These are phyloP conservation scores for Morpho helenor DNA, from an alignment of 2,888 invertebrate genomes.

Conservation along the genomic window DNA sequence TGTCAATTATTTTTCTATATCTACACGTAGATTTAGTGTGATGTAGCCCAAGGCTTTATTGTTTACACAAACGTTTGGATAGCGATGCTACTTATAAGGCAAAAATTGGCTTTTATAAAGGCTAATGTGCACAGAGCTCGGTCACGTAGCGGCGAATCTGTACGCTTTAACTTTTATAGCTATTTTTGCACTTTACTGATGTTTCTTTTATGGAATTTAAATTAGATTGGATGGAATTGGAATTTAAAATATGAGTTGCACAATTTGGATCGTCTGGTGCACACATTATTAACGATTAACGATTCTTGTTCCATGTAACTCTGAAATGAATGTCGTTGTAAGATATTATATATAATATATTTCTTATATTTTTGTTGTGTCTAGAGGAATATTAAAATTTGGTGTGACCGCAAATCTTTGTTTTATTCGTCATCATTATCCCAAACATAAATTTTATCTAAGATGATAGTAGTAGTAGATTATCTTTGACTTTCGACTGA, in stretches of 20 bases:
- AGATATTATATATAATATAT: conserved; percentile 12
- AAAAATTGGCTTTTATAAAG: not conserved
- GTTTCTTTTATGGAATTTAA: not conserved
- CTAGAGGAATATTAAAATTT: conserved; percentile 15
- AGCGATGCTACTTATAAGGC: not conserved
- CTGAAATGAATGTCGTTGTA: conserved; percentile 8
- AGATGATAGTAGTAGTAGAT: too few relatives aligned
- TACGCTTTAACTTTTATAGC: not conserved
- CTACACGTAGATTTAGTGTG: conserved; percentile 7
- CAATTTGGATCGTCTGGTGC: conserved; percentile 4
- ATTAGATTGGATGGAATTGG: not conserved
- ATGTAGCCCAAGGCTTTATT: conserved; percentile 11
- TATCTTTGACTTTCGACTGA: too few relatives aligned
- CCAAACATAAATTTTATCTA: too few relatives aligned
- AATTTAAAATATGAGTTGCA: conserved; percentile 5
- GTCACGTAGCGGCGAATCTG: not conserved
- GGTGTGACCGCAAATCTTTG: conserved; percentile 12
- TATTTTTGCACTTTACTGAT: not conserved
- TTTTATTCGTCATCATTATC: conserved; percentile 12
- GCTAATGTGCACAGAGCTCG: not conserved
- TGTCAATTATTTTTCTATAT: conserved; percentile 3
- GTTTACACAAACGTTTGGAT: not conserved
- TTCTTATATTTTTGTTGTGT: conserved; percentile 19
- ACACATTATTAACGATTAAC: not conserved
- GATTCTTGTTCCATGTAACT: not conserved